These are phyloP conservation scores for Daphoenositta chrysoptera DNA, from an alignment of 2,113 vertebrate genomes.

Conservation along the genomic window DNA sequence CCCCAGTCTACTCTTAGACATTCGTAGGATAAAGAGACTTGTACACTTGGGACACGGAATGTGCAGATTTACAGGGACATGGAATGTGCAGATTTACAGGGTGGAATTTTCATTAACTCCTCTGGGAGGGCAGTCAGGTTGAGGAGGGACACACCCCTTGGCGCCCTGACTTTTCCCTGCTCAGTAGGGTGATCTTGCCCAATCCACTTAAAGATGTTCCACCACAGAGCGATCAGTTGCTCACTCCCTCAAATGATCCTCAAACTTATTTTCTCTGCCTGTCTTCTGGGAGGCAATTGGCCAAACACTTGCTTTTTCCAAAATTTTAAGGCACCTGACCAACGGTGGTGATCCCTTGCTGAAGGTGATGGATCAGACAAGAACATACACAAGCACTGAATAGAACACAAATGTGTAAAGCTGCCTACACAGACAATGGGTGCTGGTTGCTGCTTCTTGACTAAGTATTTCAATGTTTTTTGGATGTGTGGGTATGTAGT, in stretches of 20 bases:
- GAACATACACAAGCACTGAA: background rate
- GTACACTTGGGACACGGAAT: background rate
- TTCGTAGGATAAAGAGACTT: background rate
- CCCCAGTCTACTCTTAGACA: background rate
- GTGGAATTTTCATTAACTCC: background rate
- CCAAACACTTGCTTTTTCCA: background rate
- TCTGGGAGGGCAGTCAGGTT: background rate
- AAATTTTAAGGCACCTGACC: background rate
- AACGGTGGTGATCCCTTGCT: background rate
- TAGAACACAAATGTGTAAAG: background rate
- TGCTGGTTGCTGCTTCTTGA: background rate
- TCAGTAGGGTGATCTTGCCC: background rate
- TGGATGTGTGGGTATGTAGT: background rate
- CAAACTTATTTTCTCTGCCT: background rate
- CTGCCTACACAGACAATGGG: background rate
- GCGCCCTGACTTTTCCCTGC: background rate
- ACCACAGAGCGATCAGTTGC: background rate
- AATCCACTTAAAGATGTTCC: background rate
- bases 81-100: background rate
- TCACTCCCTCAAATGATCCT: background rate
- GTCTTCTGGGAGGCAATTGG: background rate
- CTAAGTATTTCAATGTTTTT: background rate
- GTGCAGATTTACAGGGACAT: background rate
- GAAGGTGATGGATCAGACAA: background rate
- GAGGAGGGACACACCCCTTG: accelerated